A percentile compares a stretch with the other conserved stretches of the same genome.
Conservation (phyloP, 2,113 vertebrate genomes). For the Chroicocephalus ridibundus region DNA sequence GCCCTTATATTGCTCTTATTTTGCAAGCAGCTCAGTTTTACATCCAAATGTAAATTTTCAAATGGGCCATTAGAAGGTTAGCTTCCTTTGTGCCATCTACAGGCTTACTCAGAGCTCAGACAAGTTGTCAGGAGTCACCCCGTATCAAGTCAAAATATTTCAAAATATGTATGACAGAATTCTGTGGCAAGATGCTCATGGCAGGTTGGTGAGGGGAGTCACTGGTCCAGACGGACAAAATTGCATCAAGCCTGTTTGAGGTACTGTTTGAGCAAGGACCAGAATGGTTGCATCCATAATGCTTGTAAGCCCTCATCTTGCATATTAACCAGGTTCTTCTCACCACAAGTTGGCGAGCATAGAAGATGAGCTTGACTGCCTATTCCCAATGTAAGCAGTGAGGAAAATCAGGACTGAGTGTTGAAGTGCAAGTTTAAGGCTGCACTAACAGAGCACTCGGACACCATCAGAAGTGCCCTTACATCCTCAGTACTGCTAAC, state of each 20-base stretch:
- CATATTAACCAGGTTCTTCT: neutral
- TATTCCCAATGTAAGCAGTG: neutral
- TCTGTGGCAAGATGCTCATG: neutral
- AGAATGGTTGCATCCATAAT: neutral
- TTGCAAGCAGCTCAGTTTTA: neutral
- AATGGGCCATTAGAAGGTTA: neutral
- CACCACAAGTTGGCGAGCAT: neutral
- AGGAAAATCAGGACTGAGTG: neutral
- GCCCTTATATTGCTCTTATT: neutral
- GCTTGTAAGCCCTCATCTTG: neutral
- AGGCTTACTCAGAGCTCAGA: neutral
- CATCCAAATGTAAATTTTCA: neutral
- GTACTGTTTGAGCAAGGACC: neutral
- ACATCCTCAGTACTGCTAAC: neutral
- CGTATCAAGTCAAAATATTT: neutral
- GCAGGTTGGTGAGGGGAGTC: neutral
- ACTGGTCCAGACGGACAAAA: neutral
- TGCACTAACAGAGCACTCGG: neutral
- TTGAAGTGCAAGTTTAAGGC: neutral
- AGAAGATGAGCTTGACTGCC: neutral
- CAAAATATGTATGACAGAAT: neutral
- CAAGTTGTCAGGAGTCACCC: neutral
- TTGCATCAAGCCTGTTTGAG: neutral
- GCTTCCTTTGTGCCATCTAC: neutral
- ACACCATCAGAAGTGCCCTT: neutral